phyloP scores from a whole-genome alignment of 2,797 vertebrate genomes.

The Loriculus beryllinus region DNA sequence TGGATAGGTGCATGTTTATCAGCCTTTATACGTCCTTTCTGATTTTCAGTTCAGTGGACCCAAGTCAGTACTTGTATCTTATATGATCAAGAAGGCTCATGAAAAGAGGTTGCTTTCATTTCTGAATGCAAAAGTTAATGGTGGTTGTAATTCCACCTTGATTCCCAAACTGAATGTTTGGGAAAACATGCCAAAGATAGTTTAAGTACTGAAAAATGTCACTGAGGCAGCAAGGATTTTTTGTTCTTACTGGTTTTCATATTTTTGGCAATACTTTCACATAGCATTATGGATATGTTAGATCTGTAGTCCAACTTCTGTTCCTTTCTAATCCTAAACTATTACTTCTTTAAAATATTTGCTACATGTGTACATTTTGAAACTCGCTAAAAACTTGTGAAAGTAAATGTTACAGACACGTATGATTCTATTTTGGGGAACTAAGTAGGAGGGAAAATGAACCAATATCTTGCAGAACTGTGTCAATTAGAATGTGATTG shows the following conservation, averaged over 20 bases:
- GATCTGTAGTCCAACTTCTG: not conserved
- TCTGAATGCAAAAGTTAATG: not conserved
- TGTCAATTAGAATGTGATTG: not conserved
- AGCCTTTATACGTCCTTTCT: not conserved
- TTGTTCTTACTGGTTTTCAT: not conserved
- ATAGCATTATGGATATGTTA: not conserved
- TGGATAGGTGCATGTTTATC: not conserved
- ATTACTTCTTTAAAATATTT: not conserved
- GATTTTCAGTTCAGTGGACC: not conserved
- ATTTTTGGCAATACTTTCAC: not conserved
- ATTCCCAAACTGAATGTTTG: not conserved
- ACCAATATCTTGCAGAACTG: not conserved
- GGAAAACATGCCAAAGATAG: not conserved
- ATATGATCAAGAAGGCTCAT: not conserved
- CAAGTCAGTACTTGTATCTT: not conserved
- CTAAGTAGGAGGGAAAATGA: not conserved
- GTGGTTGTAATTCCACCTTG: not conserved
- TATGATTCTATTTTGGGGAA: not conserved
- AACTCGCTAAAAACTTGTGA: not conserved
- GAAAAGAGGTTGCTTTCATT: not conserved
- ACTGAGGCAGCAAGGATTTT: not conserved
- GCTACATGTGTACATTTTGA: not conserved
- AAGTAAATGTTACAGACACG: not conserved
- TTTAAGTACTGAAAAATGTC: not conserved
- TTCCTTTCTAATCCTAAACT: not conserved